phyloP scores from a whole-genome alignment of 1,140 invertebrate species.

The Laupala kohalensis region DNA sequence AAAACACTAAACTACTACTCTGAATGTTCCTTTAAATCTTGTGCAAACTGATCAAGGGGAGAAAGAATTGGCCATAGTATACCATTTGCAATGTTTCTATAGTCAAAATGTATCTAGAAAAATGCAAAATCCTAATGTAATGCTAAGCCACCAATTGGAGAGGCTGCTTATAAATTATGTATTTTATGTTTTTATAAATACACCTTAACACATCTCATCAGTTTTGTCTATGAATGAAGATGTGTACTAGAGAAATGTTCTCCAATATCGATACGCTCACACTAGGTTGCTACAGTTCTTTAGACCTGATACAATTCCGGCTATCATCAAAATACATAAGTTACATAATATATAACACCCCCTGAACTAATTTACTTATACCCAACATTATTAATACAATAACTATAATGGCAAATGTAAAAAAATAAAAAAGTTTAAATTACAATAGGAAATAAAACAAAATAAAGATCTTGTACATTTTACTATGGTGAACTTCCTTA shows the following conservation, averaged over 20 bases:
- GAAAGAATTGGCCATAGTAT: constrained; percentile 17
- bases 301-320: not conserved
- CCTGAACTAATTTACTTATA: constrained; percentile 14
- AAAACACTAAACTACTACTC: constrained; percentile 22
- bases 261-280: not conserved
- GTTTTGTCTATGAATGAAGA: not conserved
- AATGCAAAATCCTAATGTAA: constrained; percentile 16
- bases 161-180: constrained; percentile 9
- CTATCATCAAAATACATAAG: not conserved
- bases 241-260: not conserved
- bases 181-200: constrained; percentile 2
- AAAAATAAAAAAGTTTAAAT: constrained; percentile 17
- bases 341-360: constrained; percentile 1
- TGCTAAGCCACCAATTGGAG: constrained; percentile 11
- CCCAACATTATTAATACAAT: constrained; percentile 10
- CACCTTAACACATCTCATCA: not conserved
- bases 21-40: constrained; percentile 18
- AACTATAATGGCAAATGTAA: constrained; percentile 13
- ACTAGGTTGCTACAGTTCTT: not conserved
- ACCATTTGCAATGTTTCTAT: constrained; percentile 18
- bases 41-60: constrained; percentile 17
- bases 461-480: constrained; percentile 18
- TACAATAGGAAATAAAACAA: constrained; percentile 14
- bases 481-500: constrained; percentile 8
- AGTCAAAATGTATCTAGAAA: constrained; percentile 15